Evolutionary conservation across 2,113 vertebrate species (phyloP).

Genomic region (Forbesichthys papilliferus): DNA sequence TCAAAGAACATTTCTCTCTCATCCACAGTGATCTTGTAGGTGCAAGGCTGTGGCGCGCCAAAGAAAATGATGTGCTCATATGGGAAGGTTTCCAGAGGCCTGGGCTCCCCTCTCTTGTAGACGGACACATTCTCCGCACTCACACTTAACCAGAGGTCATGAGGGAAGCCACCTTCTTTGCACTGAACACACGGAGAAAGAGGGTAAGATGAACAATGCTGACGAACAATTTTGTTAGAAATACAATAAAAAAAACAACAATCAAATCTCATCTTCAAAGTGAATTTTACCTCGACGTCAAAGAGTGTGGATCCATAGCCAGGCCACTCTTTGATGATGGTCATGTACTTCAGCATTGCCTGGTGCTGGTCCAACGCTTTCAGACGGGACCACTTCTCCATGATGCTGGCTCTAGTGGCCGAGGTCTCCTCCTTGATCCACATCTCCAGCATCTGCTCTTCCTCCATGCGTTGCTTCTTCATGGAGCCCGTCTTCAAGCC

Average conservation of each 20-base stretch:
- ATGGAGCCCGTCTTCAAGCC: slow-evolving; percentile 88
- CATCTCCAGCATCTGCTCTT: slow-evolving; percentile 95
- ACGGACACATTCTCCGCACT: slow-evolving; percentile 87
- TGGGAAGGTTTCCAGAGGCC: slow-evolving; percentile 86
- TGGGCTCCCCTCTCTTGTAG: slow-evolving; percentile 86
- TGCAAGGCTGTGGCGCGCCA: slow-evolving; percentile 84
- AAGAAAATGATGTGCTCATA: slow-evolving; percentile 91
- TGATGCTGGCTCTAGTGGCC: slow-evolving; percentile 83
- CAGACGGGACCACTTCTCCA: slow-evolving; percentile 87
- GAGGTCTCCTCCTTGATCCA: slow-evolving; percentile 93
- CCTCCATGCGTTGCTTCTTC: slow-evolving; percentile 90
- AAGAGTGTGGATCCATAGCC: slow-evolving; percentile 92
- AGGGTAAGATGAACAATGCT: slow-evolving; percentile 3
- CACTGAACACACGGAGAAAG: slow-evolving; percentile 71
- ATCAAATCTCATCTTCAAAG: background rate
- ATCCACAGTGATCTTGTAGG: slow-evolving; percentile 92
- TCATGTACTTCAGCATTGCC: slow-evolving; percentile 93
- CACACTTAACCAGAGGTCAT: slow-evolving; percentile 88
- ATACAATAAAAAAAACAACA: background rate
- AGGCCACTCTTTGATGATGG: slow-evolving; percentile 88
- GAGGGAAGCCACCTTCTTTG: slow-evolving; percentile 89
- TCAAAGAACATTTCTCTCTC: slow-evolving; percentile 93
- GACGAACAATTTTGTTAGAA: too few species aligned
- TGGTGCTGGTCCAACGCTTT: slow-evolving; percentile 86
- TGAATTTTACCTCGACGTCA: slow-evolving; percentile 84